Conservation (phyloP, 2,888 invertebrate species). For the Watsonalla binaria region DNA sequence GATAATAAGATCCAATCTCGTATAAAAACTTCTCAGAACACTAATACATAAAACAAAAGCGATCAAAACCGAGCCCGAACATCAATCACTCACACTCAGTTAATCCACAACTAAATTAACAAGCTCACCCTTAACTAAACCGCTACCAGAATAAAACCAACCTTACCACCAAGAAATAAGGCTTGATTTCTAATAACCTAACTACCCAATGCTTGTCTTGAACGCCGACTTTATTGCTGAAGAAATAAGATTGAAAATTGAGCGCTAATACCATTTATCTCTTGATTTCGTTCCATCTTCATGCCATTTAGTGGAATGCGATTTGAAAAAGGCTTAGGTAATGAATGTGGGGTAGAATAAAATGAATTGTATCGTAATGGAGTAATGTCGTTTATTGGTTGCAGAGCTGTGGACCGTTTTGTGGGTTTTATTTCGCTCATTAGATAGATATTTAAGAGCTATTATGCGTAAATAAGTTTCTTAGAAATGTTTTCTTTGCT, state of each 20-base stretch:
- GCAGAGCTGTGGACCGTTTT: conserved; percentile 14
- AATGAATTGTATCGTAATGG: conserved; percentile 17
- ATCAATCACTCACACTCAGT: conserved; percentile 73
- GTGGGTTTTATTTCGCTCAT: conserved; percentile 48
- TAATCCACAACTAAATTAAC: conserved; percentile 76
- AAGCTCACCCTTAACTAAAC: conserved; percentile 48
- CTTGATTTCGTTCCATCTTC: conserved; percentile 61
- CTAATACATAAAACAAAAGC: conserved; percentile 22
- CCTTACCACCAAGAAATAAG: conserved; percentile 29
- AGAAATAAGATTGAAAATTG: conserved; percentile 39
- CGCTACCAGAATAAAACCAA: conserved; percentile 27
- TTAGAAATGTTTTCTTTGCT: conserved; percentile 6
- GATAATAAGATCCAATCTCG: background rate
- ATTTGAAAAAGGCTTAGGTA: conserved; percentile 28
- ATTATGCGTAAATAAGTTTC: conserved; percentile 46
- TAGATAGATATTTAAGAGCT: conserved; percentile 51
- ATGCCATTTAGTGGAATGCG: conserved; percentile 47
- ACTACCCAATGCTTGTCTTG: conserved; percentile 8
- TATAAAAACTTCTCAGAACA: conserved; percentile 2
- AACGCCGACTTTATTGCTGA: conserved; percentile 26
- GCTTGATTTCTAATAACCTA: conserved; percentile 22
- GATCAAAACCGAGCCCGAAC: conserved; percentile 53
- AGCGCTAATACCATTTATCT: conserved; percentile 39
- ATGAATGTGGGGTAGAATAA: conserved; percentile 7
- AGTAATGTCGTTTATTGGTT: conserved; percentile 20